Conservation (phyloP, 2,113 vertebrate species). For the Eonycteris spelaea region DNA sequence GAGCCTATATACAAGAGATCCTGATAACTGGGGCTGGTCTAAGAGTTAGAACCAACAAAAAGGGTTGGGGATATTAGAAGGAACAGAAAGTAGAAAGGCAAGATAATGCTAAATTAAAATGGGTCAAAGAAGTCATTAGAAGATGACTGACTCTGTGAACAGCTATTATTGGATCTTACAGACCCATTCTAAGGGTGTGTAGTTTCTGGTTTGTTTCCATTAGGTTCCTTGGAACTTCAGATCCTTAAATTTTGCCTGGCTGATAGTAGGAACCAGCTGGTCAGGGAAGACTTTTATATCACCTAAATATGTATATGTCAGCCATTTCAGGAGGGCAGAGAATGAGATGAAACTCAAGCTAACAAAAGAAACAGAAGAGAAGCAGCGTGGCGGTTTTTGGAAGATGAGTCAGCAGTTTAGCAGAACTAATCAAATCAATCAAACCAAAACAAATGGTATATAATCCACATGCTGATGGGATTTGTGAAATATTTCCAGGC, state of each 20-base stretch:
- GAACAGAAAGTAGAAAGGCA: neutral
- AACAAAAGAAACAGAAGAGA: neutral
- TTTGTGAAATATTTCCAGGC: neutral
- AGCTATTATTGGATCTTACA: neutral
- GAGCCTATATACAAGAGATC: neutral
- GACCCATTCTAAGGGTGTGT: neutral
- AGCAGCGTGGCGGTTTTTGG: neutral
- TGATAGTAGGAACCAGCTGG: neutral
- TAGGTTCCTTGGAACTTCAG: neutral
- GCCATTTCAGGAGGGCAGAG: neutral
- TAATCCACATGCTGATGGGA: neutral
- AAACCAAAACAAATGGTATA: neutral
- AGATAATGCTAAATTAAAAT: conserved; percentile 44
- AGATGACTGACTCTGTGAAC: neutral
- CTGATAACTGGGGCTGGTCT: neutral
- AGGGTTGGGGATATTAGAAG: neutral
- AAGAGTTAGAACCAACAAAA: neutral
- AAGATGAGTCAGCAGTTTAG: neutral
- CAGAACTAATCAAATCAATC: neutral
- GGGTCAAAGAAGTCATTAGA: neutral
- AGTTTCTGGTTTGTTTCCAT: neutral
- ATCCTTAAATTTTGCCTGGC: neutral
- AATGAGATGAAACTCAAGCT: neutral
- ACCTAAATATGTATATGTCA: neutral
- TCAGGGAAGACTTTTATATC: neutral